Base-by-base conservation (phyloP, 2,113 vertebrate species). In the Proteles cristata region DNA sequence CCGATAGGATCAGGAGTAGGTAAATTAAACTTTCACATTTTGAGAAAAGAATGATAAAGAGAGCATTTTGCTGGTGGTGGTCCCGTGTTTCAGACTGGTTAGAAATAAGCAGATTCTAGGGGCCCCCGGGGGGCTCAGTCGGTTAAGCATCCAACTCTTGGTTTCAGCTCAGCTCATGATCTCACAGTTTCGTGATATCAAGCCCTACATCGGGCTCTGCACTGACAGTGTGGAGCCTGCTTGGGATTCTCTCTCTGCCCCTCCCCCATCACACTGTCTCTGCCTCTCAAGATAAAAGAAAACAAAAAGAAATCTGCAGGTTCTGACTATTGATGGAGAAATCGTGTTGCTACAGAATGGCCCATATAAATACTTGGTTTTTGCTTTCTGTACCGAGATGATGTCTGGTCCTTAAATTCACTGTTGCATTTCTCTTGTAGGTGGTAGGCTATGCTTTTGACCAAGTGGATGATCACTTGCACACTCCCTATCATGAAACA, bases 391-490 rank as follows among this genome's bases (percentile, higher is more conserved):
- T 84, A n/a, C 53, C 83, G 28, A 85, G 8, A 25, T 76, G 31
- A 82, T 73, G 48, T 10, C 50, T 73, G 73, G 55, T 14, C 28
- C 26, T 43, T 87, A 55, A 6, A 81, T 35, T 97, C 90, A 97
- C 81, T 25, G 45, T 23, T 66, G 12, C 43, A 2, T 95, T 89
- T 98, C 83, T 98, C 90, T 97, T 19, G 77, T 97, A 99, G 99
- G 99, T 99, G 90, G 99, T 99, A 96, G 99, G 99, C 93, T 99
- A 99, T 63, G 98, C 98, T 91, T 99, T 99, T 94, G 99, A 99
- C 98, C 99, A 99, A 85, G 99, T 99, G 93, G 98, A 99, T 45
- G 99, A 99, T 45, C 99, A 98, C 50, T 82, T 99, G 94, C 99
- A 98, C 97, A 99, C 98, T 45, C 99, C 99, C 5, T 99, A 99